Base-by-base conservation (phyloP, 2,113 vertebrate species). In the Todiramphus saurophagus region DNA sequence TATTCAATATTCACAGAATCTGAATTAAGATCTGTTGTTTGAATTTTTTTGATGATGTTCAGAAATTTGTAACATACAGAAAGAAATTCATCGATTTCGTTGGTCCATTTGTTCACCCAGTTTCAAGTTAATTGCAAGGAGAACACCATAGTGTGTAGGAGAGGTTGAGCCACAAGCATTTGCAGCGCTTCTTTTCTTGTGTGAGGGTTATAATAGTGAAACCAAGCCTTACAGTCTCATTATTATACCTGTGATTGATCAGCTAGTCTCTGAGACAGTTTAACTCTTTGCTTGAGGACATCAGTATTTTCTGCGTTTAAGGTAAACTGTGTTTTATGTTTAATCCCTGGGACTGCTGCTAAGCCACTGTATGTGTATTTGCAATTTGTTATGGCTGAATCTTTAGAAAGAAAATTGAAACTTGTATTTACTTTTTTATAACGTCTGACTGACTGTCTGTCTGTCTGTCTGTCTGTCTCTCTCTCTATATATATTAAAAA, bases 11-110 rank as follows among this genome's bases (percentile, higher is more conserved):
- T 95, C 81, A 86, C 14, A 91, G 93, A 95, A 93, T 94, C 81
- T 97, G 96, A 95, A 94, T 97, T 96, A 97, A 97, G 59, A 90
- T 86, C 95, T 97, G 56, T 82, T 96, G 78, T 21, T 90, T 77
- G n/a, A 28, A 31, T 83, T 86, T 94, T 94, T 94, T 89, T 37
- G 21, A 90, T 95, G 72, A 95, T 72, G 87, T 86, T 97, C 83
- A 93, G 50, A 96, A 82, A 83, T 96, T 58, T 82, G 66, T 95
- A 96, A 89, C 64, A 31, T 79, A 50, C 44, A 74, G 83, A 64
- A 88, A 35, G 2, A 95, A 93, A 91, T 89, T 41, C 1, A 44
- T 87, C 67, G n/a, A 3, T 89, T 70, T 58, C 37, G 16, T 72
- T 63, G 46, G 6, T 69, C 44, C 2, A 0, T 56, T 92, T 4